Evolutionary conservation across 2,888 invertebrate genomes (phyloP).

Genomic region (Herminia tarsipennalis): DNA sequence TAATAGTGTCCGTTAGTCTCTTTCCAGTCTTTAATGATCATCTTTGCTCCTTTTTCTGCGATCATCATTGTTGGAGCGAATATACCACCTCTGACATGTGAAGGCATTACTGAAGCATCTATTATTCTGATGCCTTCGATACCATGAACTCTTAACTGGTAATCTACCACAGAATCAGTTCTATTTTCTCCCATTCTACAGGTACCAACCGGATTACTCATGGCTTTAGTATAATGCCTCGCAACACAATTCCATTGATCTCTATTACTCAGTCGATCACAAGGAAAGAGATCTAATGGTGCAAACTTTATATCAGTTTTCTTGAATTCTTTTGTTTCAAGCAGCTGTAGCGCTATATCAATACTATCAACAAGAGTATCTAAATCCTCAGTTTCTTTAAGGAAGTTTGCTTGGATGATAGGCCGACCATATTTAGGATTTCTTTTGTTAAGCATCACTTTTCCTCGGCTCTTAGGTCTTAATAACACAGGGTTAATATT

Average conservation of each 20-base stretch:
- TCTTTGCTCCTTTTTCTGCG: conserved; percentile 76
- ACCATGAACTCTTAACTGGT: conserved; percentile 72
- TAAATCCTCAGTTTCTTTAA: conserved; percentile 78
- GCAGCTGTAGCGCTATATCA: conserved; percentile 75
- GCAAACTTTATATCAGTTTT: conserved; percentile 76
- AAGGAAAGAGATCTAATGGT: conserved; percentile 76
- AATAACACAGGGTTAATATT: conserved; percentile 74
- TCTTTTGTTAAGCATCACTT: conserved; percentile 72
- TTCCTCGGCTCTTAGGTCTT: conserved; percentile 77
- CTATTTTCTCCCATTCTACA: conserved; percentile 78
- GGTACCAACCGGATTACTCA: conserved; percentile 78
- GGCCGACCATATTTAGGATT: conserved; percentile 81
- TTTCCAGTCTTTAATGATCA: conserved; percentile 78
- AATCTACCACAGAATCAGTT: conserved; percentile 75
- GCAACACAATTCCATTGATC: conserved; percentile 82
- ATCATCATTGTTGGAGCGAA: conserved; percentile 79
- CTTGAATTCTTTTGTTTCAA: conserved; percentile 78
- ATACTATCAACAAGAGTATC: conserved; percentile 77
- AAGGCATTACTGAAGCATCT: conserved; percentile 80
- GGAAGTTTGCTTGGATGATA: conserved; percentile 75
- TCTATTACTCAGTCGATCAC: conserved; percentile 73
- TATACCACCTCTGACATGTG: conserved; percentile 72
- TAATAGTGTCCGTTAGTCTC: conserved; percentile 70
- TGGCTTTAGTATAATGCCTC: conserved; percentile 78
- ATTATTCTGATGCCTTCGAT: conserved; percentile 76